Percentiles rank a stretch among this genome's conserved stretches.
phyloP scores from a whole-genome alignment of 2,113 vertebrate genomes.

The Axis porcinus region DNA sequence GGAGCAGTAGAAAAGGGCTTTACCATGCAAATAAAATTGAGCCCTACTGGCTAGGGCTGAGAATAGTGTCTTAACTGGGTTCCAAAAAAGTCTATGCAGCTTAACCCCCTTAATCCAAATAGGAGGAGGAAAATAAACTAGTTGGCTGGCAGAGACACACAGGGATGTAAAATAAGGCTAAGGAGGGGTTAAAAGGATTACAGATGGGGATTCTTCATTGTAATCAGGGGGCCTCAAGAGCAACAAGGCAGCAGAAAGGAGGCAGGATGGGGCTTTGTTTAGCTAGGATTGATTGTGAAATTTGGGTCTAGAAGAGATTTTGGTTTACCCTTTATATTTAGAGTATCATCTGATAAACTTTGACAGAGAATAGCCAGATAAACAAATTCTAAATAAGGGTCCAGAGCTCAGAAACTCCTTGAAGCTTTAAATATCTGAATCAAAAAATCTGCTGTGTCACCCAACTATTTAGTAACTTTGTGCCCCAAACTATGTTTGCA shows the following conservation, averaged over 20 bases:
- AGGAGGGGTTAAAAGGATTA: slow-evolving; percentile 19
- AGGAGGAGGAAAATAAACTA: neutral
- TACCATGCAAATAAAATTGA: neutral
- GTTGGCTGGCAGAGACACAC: neutral
- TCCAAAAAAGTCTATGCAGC: neutral
- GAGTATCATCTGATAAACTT: neutral
- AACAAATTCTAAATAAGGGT: neutral
- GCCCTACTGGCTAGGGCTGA: neutral
- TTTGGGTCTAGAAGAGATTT: neutral
- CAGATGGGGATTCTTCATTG: neutral
- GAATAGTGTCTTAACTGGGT: neutral
- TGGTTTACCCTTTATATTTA: neutral
- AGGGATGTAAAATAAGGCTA: neutral
- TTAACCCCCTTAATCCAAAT: slow-evolving; percentile 34
- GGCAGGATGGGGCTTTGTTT: neutral
- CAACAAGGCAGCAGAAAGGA: neutral
- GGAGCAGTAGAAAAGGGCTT: neutral
- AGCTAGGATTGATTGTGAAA: neutral
- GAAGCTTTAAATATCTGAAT: slow-evolving; percentile 8
- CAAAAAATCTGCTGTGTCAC: neutral
- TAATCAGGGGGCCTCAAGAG: neutral
- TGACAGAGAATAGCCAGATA: neutral
- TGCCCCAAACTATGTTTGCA: neutral
- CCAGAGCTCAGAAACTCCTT: neutral
- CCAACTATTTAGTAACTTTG: neutral